A percentile compares a stretch with the other conserved stretches of the same genome.
Conservation (phyloP, 1,140 invertebrate genomes). For the Orussus abietinus region DNA sequence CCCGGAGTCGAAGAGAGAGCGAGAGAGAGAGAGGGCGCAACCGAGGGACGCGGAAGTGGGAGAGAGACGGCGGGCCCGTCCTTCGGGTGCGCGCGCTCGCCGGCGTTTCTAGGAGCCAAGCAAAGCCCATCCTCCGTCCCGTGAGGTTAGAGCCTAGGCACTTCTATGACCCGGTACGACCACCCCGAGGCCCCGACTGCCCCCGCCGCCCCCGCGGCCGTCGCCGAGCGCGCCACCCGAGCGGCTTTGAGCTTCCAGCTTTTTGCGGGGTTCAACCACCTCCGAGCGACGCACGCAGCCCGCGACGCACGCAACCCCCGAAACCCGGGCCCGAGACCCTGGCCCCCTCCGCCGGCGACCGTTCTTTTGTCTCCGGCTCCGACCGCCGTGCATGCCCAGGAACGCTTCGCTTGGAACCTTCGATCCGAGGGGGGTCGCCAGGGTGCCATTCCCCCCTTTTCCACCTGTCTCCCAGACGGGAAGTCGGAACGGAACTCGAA, state of each 20-base stretch:
- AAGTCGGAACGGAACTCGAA: too few relatives aligned
- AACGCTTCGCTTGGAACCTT: too few relatives aligned
- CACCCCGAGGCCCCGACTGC: neutral
- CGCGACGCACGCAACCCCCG: conserved; percentile 25
- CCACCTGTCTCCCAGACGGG: too few relatives aligned
- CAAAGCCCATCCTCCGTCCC: too few relatives aligned
- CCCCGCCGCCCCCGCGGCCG: conserved; percentile 10
- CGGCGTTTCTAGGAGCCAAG: too few relatives aligned
- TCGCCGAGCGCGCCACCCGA: conserved; percentile 21
- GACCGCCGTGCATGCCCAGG: too few relatives aligned
- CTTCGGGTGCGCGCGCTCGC: too few relatives aligned
- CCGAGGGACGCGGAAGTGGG: conserved; percentile 15
- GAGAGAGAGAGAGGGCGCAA: conserved; percentile 12
- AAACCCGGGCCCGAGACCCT: conserved; percentile 9
- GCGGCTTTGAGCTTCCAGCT: conserved; percentile 37
- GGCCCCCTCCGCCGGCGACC: too few relatives aligned
- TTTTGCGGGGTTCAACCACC: conserved; percentile 39
- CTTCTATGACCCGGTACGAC: conserved; percentile 29
- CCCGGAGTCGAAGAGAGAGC: too few relatives aligned
- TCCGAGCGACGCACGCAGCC: conserved; percentile 24
- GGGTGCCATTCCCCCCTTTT: too few relatives aligned
- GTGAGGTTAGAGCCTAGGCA: conserved; percentile 33
- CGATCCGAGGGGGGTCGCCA: too few relatives aligned
- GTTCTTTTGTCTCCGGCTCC: too few relatives aligned
- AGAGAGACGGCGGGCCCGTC: neutral